Base-by-base conservation (phyloP, 2,888 invertebrate genomes). In the Cryptus armator region DNA sequence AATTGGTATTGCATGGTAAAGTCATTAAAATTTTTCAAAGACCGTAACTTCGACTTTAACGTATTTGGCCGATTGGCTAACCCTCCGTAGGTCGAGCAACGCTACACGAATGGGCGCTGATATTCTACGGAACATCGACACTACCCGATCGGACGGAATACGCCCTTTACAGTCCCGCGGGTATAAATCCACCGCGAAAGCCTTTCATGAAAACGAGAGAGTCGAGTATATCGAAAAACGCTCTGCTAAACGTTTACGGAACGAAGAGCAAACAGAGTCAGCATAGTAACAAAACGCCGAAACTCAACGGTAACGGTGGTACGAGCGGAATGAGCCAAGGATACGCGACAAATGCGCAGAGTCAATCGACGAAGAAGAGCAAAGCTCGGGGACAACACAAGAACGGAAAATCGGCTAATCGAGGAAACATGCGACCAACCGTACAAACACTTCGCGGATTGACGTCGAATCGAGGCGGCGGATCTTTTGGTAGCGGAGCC, bases 71-170 rank as follows among this genome's bases (percentile, higher is more conserved):
- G 59, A 83, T 83, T 82, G 72, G 48, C 59, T 67, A 56, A 70
- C 56, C n/a, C 29, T 75, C 72, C 77, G 91, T 95, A 98, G 98
- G 97, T 94, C 96, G 98, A 94, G 98, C 98, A 84, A 96, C 97
- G 87, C 96, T 99, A 90, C 97, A 98, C 95, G 98, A 97, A 93
- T 99, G 99, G 99, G 97, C 98, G 86, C 95, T 99, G 93, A 97
- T 98, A 92, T 96, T 99, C 93, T 98, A 98, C 94, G 99, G 99
- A 90, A 99, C 99, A 83, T 96, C 95, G 85, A 95, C 94, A 75
- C 91, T 94, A 87, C 94, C 95, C 5, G 93, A 93, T 71, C 93
- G 94, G 48, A 91, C 91, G 7, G 91, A 93, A 43, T 92, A 92
- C 86, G 89, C 92, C 29, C 86, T 92, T 53, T 92, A 92, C 87